Conservation (phyloP, 2,888 invertebrate species). For the Bimastos eiseni region DNA sequence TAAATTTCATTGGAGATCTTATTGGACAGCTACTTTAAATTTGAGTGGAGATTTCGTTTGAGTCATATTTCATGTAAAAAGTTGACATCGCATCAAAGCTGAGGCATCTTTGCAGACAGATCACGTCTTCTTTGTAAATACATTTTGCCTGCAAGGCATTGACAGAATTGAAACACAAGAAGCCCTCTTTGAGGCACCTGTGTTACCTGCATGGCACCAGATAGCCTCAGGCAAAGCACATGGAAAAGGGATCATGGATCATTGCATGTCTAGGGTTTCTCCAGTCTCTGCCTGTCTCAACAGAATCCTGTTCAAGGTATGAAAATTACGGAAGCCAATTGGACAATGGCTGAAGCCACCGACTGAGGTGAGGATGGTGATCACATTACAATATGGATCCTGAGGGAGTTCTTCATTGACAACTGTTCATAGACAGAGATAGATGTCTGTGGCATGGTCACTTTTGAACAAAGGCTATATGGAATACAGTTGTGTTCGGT, state of each 20-base stretch:
- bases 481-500: too few relatives aligned
- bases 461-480: too few relatives aligned
- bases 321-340: neutral
- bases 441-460: too few relatives aligned
- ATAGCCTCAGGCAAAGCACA: neutral
- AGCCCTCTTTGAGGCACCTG: neutral
- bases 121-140: neutral
- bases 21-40: too few relatives aligned
- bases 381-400: too few relatives aligned
- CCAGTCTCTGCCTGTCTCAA: neutral
- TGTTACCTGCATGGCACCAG: neutral
- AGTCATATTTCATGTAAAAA: too few relatives aligned
- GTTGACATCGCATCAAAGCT: too few relatives aligned
- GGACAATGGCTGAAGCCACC: too few relatives aligned
- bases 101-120: neutral
- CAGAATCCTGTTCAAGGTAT: neutral
- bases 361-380: neutral
- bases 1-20: too few relatives aligned
- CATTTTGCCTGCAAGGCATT: neutral
- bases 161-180: neutral
- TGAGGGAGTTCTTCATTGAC: too few relatives aligned
- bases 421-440: too few relatives aligned
- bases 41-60: too few relatives aligned
- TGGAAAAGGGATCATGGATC: neutral
- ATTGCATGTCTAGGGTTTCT: neutral